These are phyloP conservation scores for Pherbina coryleti DNA, from an alignment of 2,888 invertebrate genomes.

Conservation along the genomic window DNA sequence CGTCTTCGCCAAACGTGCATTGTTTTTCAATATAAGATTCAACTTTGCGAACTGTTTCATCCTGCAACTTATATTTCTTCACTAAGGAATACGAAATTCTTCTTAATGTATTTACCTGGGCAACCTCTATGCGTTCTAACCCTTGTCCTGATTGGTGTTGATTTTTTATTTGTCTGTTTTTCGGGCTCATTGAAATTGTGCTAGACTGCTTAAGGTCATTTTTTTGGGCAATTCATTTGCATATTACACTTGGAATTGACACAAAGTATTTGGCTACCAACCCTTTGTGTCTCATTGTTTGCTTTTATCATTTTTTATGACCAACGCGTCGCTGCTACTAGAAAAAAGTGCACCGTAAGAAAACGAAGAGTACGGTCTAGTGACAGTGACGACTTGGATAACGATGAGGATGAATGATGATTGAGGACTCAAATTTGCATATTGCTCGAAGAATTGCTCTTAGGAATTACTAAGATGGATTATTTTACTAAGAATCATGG, in stretches of 20 bases:
- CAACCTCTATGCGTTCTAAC: not conserved
- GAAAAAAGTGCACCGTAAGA: not conserved
- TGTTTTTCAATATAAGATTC: conserved; percentile 13
- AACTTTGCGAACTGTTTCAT: not conserved
- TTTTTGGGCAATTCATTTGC: conserved; percentile 28
- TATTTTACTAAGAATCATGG: conserved; percentile 15
- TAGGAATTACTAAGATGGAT: conserved; percentile 25
- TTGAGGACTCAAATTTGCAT: conserved; percentile 23
- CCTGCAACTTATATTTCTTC: not conserved
- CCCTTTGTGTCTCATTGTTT: conserved; percentile 24
- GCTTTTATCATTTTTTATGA: conserved; percentile 30
- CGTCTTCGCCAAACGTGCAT: not conserved
- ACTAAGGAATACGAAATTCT: too few species aligned
- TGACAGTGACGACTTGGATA: conserved; percentile 5
- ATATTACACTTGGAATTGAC: conserved; percentile 15
- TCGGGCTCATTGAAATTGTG: not conserved
- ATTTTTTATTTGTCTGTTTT: not conserved
- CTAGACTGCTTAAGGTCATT: not conserved
- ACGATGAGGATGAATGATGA: conserved; percentile 17
- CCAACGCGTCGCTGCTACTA: not conserved
- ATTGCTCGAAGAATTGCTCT: conserved; percentile 3
- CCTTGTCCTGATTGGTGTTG: not conserved
- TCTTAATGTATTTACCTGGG: too few species aligned
- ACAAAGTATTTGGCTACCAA: not conserved
- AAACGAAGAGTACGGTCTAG: too few species aligned